Evolutionary conservation across 2,113 vertebrate genomes (phyloP).

Genomic region (Athene cunicularia): DNA sequence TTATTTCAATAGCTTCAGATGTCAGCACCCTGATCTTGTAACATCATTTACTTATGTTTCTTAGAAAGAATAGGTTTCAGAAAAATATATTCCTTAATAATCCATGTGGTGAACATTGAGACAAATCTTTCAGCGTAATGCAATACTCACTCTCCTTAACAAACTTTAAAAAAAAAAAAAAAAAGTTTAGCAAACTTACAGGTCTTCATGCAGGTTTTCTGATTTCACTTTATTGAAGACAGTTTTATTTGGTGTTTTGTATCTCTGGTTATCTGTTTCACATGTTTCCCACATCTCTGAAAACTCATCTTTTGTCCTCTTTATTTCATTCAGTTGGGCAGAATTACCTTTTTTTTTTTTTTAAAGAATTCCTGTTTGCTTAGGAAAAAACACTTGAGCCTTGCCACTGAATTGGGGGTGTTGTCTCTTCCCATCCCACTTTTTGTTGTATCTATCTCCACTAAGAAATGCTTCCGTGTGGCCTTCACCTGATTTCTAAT

Average conservation of each 20-base stretch:
- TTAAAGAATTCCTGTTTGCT: neutral
- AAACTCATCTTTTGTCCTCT: neutral
- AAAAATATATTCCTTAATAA: neutral
- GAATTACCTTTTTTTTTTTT: neutral
- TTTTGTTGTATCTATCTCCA: neutral
- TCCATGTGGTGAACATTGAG: neutral
- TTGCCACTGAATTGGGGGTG: neutral
- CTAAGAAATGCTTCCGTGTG: neutral
- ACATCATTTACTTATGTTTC: neutral
- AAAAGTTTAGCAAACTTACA: neutral
- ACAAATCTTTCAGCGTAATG: neutral
- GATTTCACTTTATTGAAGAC: neutral
- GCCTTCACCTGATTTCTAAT: neutral
- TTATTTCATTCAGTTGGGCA: neutral
- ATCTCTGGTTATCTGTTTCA: neutral
- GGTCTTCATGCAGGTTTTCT: neutral
- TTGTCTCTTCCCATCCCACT: neutral
- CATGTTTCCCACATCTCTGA: neutral
- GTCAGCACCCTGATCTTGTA: neutral
- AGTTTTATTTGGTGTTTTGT: neutral
- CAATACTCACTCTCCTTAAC: neutral
- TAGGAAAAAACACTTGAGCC: neutral
- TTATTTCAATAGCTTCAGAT: neutral
- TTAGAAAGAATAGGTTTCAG: neutral
- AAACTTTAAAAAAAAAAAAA: too few species aligned